These are phyloP conservation scores for Smittia sp. DNA, from an alignment of 2,888 invertebrate species.

Conservation along the genomic window DNA sequence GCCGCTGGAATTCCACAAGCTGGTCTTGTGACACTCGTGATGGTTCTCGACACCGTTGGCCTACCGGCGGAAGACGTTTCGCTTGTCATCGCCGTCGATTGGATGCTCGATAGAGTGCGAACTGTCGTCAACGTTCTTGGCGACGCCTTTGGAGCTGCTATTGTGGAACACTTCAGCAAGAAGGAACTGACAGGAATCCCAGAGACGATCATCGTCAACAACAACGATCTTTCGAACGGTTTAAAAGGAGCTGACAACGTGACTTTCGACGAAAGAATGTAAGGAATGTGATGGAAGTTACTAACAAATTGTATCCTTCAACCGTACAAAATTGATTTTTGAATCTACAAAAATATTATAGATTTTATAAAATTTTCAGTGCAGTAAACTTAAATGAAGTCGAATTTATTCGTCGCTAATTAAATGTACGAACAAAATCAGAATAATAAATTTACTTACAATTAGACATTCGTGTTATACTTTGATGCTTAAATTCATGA, in stretches of 20 bases:
- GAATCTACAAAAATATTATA: not conserved
- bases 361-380: too few species aligned
- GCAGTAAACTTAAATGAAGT: too few species aligned
- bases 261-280: constrained; percentile 42
- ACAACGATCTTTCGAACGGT: not conserved
- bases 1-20: constrained; percentile 97
- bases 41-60: constrained; percentile 89
- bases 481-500: too few species aligned
- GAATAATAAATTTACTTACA: too few species aligned
- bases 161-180: constrained; percentile 65
- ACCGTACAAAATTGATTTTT: constrained; percentile 10
- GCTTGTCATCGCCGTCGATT: constrained; percentile 76
- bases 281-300: constrained; percentile 37
- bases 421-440: too few species aligned
- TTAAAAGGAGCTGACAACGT: constrained; percentile 14
- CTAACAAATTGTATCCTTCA: not conserved
- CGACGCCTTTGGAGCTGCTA: constrained; percentile 71
- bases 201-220: not conserved
- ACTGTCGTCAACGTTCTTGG: constrained; percentile 71
- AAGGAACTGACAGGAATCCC: constrained; percentile 54
- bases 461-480: too few species aligned
- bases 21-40: constrained; percentile 92
- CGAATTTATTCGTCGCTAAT: too few species aligned
- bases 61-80: constrained; percentile 87
- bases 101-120: constrained; percentile 64